Evolutionary conservation across 2,797 vertebrate species (phyloP).

Genomic region (Thalassophryne amazonica): DNA sequence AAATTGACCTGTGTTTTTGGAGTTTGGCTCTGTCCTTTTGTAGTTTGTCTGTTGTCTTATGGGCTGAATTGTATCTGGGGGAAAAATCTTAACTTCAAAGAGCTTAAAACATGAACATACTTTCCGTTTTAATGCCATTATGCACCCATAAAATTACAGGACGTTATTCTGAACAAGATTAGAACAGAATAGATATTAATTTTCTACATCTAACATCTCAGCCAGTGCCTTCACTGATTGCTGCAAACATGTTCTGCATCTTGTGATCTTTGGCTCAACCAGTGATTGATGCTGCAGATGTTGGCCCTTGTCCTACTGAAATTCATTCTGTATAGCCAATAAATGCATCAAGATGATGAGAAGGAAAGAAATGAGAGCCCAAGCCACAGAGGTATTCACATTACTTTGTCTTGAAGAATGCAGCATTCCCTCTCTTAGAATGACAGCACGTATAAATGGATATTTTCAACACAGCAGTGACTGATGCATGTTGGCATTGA

Average conservation of each 20-base stretch:
- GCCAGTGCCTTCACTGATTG: conserved; percentile 1
- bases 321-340: conserved; percentile 31
- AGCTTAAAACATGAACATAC: no score
- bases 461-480: conserved; percentile 11
- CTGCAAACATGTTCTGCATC: conserved; percentile 9
- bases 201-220: conserved; percentile 26
- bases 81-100: no score
- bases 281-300: conserved; percentile 54
- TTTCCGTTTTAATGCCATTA: no score
- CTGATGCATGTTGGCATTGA: conserved; percentile 18
- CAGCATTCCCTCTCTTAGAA: conserved; percentile 20
- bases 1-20: background rate
- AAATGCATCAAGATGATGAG: conserved; percentile 23
- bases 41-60: conserved; percentile 7
- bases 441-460: conserved; percentile 4
- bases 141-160: no score
- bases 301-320: conserved; percentile 7
- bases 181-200: conserved; percentile 11
- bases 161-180: no score
- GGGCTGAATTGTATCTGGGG: conserved; percentile 16
- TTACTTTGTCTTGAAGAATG: conserved; percentile 25
- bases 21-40: conserved; percentile 8
- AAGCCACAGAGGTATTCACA: conserved; percentile 13
- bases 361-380: conserved; percentile 15
- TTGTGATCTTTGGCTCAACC: conserved; percentile 12